Percentiles rank a stretch among this genome's conserved stretches.
These are phyloP conservation scores for Leptobrachium leishanense DNA, from an alignment of 2,113 vertebrate species.

Conservation along the genomic window DNA sequence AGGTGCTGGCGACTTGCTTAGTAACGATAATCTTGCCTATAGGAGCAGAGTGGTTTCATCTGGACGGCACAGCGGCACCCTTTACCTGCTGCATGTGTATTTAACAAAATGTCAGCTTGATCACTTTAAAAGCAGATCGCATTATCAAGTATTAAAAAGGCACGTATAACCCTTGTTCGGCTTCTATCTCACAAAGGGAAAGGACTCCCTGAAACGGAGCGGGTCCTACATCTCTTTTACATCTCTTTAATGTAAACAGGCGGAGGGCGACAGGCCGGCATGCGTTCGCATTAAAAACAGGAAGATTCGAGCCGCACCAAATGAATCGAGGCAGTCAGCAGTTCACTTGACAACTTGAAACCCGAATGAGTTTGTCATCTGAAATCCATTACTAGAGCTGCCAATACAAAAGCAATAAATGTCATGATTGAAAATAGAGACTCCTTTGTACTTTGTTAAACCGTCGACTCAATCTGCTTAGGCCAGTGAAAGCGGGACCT, in stretches of 20 bases:
- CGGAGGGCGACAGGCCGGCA: neutral
- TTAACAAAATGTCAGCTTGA: too few species aligned
- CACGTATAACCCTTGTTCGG: too few species aligned
- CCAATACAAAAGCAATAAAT: slow-evolving; percentile 27
- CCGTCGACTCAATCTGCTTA: slow-evolving; percentile 32
- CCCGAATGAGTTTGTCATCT: slow-evolving; percentile 23
- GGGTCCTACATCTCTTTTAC: too few species aligned
- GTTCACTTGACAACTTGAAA: neutral
- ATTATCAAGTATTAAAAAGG: too few species aligned
- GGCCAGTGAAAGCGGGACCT: slow-evolving; percentile 31
- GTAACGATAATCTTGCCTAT: too few species aligned
- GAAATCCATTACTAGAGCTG: slow-evolving; percentile 21
- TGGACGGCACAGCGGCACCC: too few species aligned
- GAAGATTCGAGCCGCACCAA: neutral
- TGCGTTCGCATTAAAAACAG: neutral
- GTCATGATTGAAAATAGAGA: slow-evolving; percentile 24
- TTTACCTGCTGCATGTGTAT: too few species aligned
- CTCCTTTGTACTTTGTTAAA: slow-evolving; percentile 26
- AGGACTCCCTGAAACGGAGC: too few species aligned
- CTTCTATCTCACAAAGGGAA: too few species aligned
- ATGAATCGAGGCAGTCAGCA: neutral
- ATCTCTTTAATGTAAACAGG: neutral
- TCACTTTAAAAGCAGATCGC: too few species aligned
- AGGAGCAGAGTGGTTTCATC: too few species aligned
- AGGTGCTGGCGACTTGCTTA: too few species aligned